phyloP scores from a whole-genome alignment of 2,888 invertebrate species.

The Drosophila maculinotata region DNA sequence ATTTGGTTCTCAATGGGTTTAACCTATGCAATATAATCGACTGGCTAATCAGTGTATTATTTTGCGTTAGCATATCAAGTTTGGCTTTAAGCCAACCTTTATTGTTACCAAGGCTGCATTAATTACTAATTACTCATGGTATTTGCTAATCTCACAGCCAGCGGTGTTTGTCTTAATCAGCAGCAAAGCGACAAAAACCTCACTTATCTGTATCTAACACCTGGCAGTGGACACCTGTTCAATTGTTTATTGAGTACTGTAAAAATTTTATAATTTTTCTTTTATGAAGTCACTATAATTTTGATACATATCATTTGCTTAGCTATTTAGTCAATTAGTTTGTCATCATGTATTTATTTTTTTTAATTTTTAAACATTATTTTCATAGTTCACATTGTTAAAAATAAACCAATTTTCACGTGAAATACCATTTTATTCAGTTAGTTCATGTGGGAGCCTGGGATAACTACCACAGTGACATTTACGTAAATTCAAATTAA shows the following conservation, averaged over 20 bases:
- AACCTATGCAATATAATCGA: slow-evolving; percentile 3
- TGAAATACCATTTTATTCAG: too few species aligned
- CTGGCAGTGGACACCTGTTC: slow-evolving; percentile 69
- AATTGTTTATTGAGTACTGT: slow-evolving; percentile 50
- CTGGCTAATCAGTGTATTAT: slow-evolving; percentile 6
- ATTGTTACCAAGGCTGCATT: slow-evolving; percentile 52
- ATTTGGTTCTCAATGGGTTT: slow-evolving; percentile 25
- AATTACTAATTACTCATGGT: slow-evolving; percentile 39
- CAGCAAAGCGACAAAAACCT: slow-evolving; percentile 10
- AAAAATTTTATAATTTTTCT: slow-evolving; percentile 46
- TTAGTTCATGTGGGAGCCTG: too few species aligned
- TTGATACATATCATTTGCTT: not conserved
- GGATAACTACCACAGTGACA: too few species aligned
- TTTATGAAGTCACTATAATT: not conserved
- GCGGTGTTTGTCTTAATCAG: slow-evolving; percentile 31
- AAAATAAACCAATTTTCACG: too few species aligned
- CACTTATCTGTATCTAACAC: slow-evolving; percentile 64
- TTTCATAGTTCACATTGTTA: too few species aligned
- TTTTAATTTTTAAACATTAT: too few species aligned
- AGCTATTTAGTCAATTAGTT: not conserved
- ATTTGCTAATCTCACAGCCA: slow-evolving; percentile 16
- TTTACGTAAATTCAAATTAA: too few species aligned
- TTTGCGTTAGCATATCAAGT: slow-evolving; percentile 5
- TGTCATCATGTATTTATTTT: not conserved
- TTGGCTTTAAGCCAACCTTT: slow-evolving; percentile 31